These are phyloP conservation scores for Coryphaenoides rupestris DNA, from an alignment of 2,113 vertebrate species.

Conservation along the genomic window DNA sequence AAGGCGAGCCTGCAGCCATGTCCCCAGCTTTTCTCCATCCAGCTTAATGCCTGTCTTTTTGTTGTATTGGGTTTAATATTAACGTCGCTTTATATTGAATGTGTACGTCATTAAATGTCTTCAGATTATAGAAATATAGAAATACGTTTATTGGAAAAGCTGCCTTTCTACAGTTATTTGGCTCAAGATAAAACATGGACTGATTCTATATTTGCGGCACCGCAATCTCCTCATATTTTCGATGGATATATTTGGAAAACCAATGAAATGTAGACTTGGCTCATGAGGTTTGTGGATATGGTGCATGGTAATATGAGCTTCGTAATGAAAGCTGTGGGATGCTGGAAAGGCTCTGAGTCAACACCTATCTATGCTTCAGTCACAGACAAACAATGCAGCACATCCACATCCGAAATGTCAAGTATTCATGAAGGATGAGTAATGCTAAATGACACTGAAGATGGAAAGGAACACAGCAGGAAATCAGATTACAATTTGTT, in stretches of 20 bases:
- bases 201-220: constrained; percentile 15
- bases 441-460: neutral
- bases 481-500: constrained; percentile 2
- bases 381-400: constrained; percentile 22
- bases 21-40: too few species aligned
- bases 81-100: too few species aligned
- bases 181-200: constrained; percentile 2
- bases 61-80: too few species aligned
- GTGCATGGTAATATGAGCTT: neutral
- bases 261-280: constrained; percentile 29
- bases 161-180: neutral
- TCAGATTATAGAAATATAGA: neutral
- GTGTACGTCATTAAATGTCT: neutral
- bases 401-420: constrained; percentile 2
- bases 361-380: constrained; percentile 8
- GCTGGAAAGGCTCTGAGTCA: constrained; percentile 16
- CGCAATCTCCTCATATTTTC: constrained; percentile 12
- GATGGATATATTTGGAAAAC: constrained; percentile 32
- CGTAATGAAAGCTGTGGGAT: constrained; percentile 20
- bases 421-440: neutral
- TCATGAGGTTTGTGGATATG: constrained; percentile 15
- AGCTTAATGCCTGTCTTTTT: too few species aligned
- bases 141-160: neutral
- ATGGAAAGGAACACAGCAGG: neutral
- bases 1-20: neutral